These are phyloP conservation scores for Manis javanica DNA, from an alignment of 2,797 vertebrate species.

Conservation along the genomic window DNA sequence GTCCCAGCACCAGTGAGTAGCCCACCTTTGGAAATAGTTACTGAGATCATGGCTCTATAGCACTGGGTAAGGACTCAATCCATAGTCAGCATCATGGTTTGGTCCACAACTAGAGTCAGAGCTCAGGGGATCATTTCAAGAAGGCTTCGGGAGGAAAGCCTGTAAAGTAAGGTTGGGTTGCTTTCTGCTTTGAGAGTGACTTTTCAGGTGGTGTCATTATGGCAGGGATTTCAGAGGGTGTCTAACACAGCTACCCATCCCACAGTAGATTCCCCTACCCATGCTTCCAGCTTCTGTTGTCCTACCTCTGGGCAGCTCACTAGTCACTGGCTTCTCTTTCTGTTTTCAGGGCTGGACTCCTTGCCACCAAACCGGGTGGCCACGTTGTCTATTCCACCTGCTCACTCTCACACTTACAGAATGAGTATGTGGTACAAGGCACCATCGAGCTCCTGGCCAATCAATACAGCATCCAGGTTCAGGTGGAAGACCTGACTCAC, in stretches of 20 bases:
- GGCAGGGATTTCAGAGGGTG: not conserved
- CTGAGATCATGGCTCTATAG: not conserved
- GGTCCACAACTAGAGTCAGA: constrained; percentile 23
- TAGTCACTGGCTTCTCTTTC: constrained; percentile 46
- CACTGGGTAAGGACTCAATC: not conserved
- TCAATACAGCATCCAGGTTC: constrained; percentile 87
- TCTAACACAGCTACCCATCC: not conserved
- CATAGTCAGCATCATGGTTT: not conserved
- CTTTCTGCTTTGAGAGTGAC: constrained; percentile 15
- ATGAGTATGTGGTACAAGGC: constrained; percentile 92
- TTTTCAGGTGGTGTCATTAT: not conserved
- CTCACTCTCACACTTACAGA: constrained; percentile 95
- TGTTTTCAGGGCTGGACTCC: constrained; percentile 91
- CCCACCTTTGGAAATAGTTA: constrained; percentile 45
- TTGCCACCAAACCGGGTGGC: constrained; percentile 90
- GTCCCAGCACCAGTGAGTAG: not conserved
- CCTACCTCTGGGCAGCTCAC: not conserved
- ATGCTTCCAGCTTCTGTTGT: not conserved
- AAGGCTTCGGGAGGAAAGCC: not conserved
- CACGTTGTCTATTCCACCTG: constrained; percentile 95
- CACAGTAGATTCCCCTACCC: not conserved
- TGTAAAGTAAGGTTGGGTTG: not conserved
- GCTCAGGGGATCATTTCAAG: not conserved
- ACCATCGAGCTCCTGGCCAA: constrained; percentile 87
- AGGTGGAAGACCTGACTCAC: constrained; percentile 88